Conservation (phyloP, 1,140 invertebrate genomes). For the Hirudo medicinalis region DNA sequence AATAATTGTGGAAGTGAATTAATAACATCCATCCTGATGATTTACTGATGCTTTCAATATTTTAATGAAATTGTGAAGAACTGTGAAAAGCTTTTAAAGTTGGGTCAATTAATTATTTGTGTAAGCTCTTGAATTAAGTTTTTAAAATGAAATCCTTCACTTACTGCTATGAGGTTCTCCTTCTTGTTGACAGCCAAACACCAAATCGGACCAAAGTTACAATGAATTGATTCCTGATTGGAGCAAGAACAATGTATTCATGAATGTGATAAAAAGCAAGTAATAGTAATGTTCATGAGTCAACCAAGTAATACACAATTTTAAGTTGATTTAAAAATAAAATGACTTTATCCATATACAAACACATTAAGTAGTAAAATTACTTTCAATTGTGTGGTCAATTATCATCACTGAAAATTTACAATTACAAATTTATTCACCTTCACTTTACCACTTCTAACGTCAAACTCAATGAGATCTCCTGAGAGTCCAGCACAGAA, state of each 20-base stretch:
- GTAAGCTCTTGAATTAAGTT: background rate
- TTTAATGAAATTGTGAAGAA: background rate
- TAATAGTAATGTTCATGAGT: too few species aligned
- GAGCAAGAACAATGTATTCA: background rate
- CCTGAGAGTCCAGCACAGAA: background rate
- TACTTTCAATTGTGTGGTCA: background rate
- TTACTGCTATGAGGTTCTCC: background rate
- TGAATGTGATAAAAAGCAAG: background rate
- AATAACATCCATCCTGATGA: background rate
- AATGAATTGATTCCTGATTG: background rate
- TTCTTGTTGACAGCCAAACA: background rate
- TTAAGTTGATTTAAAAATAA: background rate
- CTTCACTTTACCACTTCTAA: background rate
- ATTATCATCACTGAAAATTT: background rate
- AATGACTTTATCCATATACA: background rate
- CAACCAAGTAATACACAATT: too few species aligned
- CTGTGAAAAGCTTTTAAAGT: background rate
- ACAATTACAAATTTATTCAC: background rate
- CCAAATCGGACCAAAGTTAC: conserved; percentile 2
- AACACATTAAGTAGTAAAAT: background rate
- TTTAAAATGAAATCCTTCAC: background rate
- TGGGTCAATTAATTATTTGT: background rate
- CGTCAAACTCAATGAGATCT: background rate
- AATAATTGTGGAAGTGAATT: background rate
- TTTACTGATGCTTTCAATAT: background rate